These are phyloP conservation scores for Zele albiditarsus DNA, from an alignment of 2,888 invertebrate genomes.

Conservation along the genomic window DNA sequence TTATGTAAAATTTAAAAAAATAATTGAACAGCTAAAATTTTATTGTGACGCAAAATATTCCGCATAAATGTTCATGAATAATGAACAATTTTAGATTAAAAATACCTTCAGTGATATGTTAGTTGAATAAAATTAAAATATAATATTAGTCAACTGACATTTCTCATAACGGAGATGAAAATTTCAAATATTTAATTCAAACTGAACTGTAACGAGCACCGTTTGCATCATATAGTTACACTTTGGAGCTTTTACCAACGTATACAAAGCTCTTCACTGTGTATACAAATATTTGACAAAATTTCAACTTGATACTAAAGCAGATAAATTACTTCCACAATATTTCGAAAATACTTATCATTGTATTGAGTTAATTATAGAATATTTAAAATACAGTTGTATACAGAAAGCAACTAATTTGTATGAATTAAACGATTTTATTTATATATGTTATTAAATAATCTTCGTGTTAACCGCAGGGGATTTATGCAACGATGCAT, in stretches of 20 bases:
- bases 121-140: background rate
- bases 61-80: background rate
- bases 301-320: background rate
- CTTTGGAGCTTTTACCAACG: background rate
- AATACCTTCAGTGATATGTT: background rate
- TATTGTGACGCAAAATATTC: background rate
- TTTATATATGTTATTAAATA: slow-evolving; percentile 2
- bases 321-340: background rate
- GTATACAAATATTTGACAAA: background rate
- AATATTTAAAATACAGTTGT: background rate
- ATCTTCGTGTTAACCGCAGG: background rate
- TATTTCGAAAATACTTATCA: background rate
- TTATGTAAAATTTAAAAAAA: background rate
- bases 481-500: background rate
- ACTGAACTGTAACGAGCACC: background rate
- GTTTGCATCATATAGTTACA: background rate
- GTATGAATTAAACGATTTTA: background rate
- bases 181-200: background rate
- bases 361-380: background rate
- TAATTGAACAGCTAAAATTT: background rate
- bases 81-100: background rate
- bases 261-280: background rate
- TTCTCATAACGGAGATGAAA: background rate
- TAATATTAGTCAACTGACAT: background rate
- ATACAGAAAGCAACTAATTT: background rate